phyloP scores from a whole-genome alignment of 2,888 invertebrate genomes.

The Trilocha varians region DNA sequence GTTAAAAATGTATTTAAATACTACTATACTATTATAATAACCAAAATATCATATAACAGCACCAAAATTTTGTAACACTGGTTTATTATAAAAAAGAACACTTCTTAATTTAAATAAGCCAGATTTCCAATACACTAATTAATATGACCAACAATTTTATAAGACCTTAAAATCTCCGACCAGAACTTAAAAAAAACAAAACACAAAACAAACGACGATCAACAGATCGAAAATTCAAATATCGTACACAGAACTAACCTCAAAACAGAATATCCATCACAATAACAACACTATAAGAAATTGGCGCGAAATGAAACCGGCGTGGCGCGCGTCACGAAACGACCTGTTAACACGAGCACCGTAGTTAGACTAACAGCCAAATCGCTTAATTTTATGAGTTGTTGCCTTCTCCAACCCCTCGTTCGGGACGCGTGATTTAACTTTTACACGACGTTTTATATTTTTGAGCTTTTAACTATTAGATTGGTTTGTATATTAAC shows the following conservation, averaged over 20 bases:
- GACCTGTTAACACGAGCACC: conserved; percentile 67
- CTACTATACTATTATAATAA: no score
- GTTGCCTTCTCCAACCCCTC: conserved; percentile 74
- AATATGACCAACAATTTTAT: no score
- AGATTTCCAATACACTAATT: no score
- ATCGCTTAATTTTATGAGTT: conserved; percentile 76
- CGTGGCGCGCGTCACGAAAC: conserved; percentile 27
- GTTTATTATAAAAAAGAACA: no score
- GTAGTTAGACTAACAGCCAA: conserved; percentile 73
- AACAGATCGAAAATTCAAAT: not conserved
- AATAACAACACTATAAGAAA: not conserved
- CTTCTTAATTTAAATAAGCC: no score
- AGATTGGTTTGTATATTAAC: not conserved
- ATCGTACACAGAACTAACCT: not conserved
- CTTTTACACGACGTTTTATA: conserved; percentile 34
- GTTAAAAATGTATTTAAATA: no score
- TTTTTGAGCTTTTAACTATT: conserved; percentile 5
- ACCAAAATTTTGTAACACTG: no score
- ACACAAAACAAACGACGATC: not conserved
- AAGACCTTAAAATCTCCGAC: no score
- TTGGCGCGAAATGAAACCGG: conserved; percentile 20
- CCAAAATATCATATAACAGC: no score
- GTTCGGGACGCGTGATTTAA: conserved; percentile 33
- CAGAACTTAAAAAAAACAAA: not conserved
- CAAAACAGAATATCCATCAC: not conserved